A percentile compares a stretch with the other conserved stretches of the same genome.
These are phyloP conservation scores for Conchocele bisecta DNA, from an alignment of 2,888 invertebrate genomes.

Conservation along the genomic window DNA sequence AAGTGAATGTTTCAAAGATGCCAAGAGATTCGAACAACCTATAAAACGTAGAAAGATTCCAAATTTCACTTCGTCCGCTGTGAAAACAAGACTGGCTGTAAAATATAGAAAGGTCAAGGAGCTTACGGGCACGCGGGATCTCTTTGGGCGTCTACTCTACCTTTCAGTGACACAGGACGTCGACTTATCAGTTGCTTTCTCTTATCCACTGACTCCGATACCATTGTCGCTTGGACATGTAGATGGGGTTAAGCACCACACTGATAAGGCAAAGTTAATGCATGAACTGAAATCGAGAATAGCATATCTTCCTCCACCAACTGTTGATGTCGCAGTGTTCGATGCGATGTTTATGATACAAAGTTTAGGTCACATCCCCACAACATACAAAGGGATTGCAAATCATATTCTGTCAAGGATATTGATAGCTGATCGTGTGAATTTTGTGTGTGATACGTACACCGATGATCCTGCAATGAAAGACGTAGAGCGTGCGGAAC, in stretches of 20 bases:
- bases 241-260: slow-evolving; percentile 30
- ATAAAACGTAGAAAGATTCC: slow-evolving; percentile 30
- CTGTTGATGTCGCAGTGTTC: slow-evolving; percentile 9
- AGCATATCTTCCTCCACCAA: not conserved
- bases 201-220: too few relatives aligned
- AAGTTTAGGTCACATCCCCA: slow-evolving; percentile 1
- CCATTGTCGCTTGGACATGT: too few relatives aligned
- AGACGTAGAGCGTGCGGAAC: too few relatives aligned
- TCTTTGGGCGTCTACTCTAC: too few relatives aligned
- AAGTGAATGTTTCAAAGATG: slow-evolving; percentile 17
- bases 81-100: not conserved
- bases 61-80: slow-evolving; percentile 26
- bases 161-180: too few relatives aligned
- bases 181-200: slow-evolving; percentile 10
- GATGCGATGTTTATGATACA: slow-evolving; percentile 35
- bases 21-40: slow-evolving; percentile 34
- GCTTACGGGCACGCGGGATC: too few relatives aligned
- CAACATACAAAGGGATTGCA: slow-evolving; percentile 22
- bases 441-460: too few relatives aligned
- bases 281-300: slow-evolving; percentile 8
- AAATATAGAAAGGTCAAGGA: too few relatives aligned
- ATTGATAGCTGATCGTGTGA: not conserved
- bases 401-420: not conserved
- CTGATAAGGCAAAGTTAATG: slow-evolving; percentile 34
- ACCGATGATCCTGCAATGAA: too few relatives aligned